phyloP scores from a whole-genome alignment of 2,888 invertebrate species.

The Busseola fusca region DNA sequence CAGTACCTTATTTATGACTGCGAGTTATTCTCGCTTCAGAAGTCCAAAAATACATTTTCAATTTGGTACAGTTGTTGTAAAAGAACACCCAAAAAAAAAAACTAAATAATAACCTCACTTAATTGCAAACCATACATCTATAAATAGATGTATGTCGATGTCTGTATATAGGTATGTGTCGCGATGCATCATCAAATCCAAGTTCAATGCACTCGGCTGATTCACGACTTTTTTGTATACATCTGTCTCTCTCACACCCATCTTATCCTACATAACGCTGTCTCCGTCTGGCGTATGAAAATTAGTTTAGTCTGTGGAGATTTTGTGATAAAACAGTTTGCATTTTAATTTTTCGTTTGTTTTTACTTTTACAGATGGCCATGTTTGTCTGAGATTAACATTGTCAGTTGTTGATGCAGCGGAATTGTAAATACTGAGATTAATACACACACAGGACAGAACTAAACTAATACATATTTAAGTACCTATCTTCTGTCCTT shows the following conservation, averaged over 20 bases:
- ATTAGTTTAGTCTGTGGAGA: slow-evolving; percentile 40
- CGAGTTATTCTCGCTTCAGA: background rate
- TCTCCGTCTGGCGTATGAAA: slow-evolving; percentile 60
- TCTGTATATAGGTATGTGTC: slow-evolving; percentile 56
- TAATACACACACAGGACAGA: no score
- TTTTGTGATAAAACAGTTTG: slow-evolving; percentile 45
- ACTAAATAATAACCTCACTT: background rate
- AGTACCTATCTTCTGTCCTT: no score
- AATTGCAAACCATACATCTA: slow-evolving; percentile 50
- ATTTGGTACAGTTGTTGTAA: background rate
- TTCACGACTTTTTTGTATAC: slow-evolving; percentile 75
- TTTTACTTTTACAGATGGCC: slow-evolving; percentile 44
- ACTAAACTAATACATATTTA: no score
- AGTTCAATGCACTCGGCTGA: slow-evolving; percentile 74
- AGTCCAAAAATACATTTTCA: background rate
- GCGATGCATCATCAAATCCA: slow-evolving; percentile 78
- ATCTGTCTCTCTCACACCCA: slow-evolving; percentile 64
- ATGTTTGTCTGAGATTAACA: slow-evolving; percentile 31
- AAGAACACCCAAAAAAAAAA: background rate
- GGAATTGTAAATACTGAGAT: slow-evolving; percentile 18
- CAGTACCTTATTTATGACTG: background rate
- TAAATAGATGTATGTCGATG: slow-evolving; percentile 45
- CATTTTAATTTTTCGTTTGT: slow-evolving; percentile 29
- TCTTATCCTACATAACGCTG: slow-evolving; percentile 63
- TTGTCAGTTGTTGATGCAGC: background rate